phyloP scores from a whole-genome alignment of 2,113 vertebrate species.

The Bujurquina vittata region DNA sequence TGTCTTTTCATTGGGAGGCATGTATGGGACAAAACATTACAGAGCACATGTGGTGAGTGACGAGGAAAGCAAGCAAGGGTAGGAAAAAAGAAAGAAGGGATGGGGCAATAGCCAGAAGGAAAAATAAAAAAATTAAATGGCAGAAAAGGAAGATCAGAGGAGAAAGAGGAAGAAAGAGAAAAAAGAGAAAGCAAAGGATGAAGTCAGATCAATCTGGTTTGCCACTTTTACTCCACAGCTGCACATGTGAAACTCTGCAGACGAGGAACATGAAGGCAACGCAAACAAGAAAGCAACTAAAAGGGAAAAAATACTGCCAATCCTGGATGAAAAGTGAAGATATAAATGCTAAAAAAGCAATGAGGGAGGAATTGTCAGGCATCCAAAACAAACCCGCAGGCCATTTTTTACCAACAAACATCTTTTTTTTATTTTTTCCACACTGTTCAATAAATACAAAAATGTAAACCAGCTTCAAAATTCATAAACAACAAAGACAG shows the following conservation, averaged over 20 bases:
- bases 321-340: background rate
- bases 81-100: background rate
- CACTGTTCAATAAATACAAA: conserved; percentile 84
- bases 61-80: background rate
- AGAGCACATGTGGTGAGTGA: conserved; percentile 57
- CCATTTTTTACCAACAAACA: conserved; percentile 31
- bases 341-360: background rate
- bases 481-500: conserved; percentile 65
- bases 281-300: background rate
- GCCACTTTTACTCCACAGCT: conserved; percentile 9
- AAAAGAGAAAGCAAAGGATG: background rate
- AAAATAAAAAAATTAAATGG: background rate
- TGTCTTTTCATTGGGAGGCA: conserved; percentile 12
- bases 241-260: background rate
- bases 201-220: background rate
- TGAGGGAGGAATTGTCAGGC: background rate
- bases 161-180: background rate
- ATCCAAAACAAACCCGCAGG: conserved; percentile 24
- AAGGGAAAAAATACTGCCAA: background rate
- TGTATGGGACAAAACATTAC: conserved; percentile 16
- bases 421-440: conserved; percentile 66
- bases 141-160: background rate
- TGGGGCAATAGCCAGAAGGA: background rate
- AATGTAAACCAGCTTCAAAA: conserved; percentile 75
- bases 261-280: background rate